Evolutionary conservation across 2,888 invertebrate genomes (phyloP).

Genomic region (Xestia sexstrigata): DNA sequence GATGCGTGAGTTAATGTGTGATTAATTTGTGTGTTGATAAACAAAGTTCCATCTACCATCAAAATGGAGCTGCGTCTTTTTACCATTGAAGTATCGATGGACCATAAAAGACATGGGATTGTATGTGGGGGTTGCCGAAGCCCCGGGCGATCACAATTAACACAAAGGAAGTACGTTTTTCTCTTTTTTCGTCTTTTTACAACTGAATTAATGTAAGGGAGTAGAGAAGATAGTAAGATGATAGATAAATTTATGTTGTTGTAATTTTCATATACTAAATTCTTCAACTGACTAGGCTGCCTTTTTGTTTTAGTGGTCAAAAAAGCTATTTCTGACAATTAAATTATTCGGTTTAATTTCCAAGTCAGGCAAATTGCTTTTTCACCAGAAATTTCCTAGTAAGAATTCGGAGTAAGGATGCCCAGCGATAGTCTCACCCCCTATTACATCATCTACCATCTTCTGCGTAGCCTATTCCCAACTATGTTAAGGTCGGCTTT

Average conservation of each 20-base stretch:
- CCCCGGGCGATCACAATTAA: constrained; percentile 12
- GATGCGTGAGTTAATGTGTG: not conserved
- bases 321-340: too few relatives aligned
- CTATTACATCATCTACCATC: not conserved
- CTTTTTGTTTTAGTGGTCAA: too few relatives aligned
- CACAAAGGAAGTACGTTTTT: constrained; percentile 17
- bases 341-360: not conserved
- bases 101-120: constrained; percentile 6
- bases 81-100: not conserved
- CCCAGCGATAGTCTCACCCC: not conserved
- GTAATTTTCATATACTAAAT: not conserved
- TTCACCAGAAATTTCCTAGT: not conserved
- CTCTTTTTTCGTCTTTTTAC: not conserved
- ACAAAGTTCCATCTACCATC: not conserved
- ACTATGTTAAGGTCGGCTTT: too few relatives aligned
- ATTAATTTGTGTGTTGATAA: not conserved
- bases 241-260: not conserved
- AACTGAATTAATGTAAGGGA: constrained; percentile 5
- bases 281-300: too few relatives aligned
- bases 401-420: not conserved
- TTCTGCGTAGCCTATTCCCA: too few relatives aligned
- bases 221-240: too few relatives aligned
- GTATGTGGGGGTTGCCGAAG: not conserved
- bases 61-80: not conserved
- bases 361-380: not conserved